A percentile compares a stretch with the other conserved stretches of the same genome.
Conservation (phyloP, 2,888 invertebrate genomes). For the Mesopsocus fuscifrons region DNA sequence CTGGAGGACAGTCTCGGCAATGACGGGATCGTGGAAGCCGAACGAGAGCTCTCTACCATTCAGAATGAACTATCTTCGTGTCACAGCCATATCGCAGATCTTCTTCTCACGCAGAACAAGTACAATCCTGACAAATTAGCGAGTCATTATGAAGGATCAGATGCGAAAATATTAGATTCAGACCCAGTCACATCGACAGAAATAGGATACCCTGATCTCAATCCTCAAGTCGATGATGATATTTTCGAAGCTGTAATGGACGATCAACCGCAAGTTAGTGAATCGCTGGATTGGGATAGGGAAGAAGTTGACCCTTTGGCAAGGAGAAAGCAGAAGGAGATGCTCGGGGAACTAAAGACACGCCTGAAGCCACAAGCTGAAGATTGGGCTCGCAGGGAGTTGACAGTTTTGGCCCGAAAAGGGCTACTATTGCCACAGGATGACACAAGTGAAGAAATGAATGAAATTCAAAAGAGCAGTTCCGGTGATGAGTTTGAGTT, state of each 20-base stretch:
- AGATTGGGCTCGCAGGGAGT: neutral
- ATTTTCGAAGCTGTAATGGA: slow-evolving; percentile 1
- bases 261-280: neutral
- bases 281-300: neutral
- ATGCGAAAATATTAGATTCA: neutral
- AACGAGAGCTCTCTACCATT: neutral
- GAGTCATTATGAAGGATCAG: neutral
- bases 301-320: neutral
- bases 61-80: neutral
- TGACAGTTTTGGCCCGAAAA: neutral
- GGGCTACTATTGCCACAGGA: neutral
- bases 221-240: slow-evolving; percentile 6
- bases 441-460: neutral
- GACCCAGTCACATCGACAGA: neutral
- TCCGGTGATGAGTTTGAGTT: too few species aligned
- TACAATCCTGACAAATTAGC: neutral
- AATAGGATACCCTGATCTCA: slow-evolving; percentile 1
- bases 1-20: neutral
- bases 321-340: neutral
- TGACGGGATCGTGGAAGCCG: neutral
- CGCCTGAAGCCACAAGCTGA: neutral
- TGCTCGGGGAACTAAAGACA: neutral
- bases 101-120: neutral
- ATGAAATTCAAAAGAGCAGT: neutral
- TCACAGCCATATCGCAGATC: neutral